These are phyloP conservation scores for Nasua narica DNA, from an alignment of 2,797 vertebrate genomes.

Conservation along the genomic window DNA sequence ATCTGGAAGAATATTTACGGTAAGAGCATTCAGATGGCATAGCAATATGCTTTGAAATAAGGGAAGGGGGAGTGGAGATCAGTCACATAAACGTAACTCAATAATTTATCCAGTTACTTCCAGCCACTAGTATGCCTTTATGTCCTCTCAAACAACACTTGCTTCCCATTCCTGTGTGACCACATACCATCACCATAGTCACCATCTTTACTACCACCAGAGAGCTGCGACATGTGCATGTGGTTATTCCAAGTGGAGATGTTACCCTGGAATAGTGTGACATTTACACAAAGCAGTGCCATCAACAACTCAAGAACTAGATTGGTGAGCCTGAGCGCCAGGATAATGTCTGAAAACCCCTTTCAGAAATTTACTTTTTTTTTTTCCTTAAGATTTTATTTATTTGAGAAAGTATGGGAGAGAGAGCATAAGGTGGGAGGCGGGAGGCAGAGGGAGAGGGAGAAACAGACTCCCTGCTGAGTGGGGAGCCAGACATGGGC, in stretches of 20 bases:
- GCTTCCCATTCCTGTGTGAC: not conserved
- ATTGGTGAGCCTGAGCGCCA: not conserved
- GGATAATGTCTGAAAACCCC: not conserved
- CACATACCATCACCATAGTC: not conserved
- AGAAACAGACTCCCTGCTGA: too few species aligned
- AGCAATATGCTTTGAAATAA: not conserved
- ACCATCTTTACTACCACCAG: not conserved
- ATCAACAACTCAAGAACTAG: not conserved
- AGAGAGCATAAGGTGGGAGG: too few species aligned
- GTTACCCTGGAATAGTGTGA: not conserved
- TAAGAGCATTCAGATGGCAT: not conserved
- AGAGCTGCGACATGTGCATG: not conserved
- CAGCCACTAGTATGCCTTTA: not conserved
- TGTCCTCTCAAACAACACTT: not conserved
- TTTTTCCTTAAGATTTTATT: not conserved
- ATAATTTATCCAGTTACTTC: not conserved
- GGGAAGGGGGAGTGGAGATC: not conserved
- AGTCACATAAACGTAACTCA: not conserved
- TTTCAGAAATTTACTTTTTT: not conserved
- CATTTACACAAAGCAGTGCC: not conserved
- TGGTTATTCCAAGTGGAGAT: not conserved
- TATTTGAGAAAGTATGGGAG: too few species aligned
- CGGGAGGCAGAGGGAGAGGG: too few species aligned
- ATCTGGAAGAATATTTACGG: not conserved
- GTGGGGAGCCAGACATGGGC: too few species aligned